These are phyloP conservation scores for Ariopsis seemanni DNA, from an alignment of 2,113 vertebrate genomes.

Conservation along the genomic window DNA sequence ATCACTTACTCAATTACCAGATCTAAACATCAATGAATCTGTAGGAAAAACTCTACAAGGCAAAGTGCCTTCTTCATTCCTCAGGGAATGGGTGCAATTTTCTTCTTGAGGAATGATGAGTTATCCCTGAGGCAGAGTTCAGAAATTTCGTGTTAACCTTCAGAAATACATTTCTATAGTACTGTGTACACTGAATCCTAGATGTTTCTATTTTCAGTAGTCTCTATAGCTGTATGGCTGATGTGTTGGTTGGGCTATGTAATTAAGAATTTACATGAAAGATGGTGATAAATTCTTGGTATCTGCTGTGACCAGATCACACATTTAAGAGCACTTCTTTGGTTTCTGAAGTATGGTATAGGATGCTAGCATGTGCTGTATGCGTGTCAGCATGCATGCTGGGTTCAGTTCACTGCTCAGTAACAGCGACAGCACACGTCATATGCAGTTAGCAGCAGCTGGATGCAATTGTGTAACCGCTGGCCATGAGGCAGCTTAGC, in stretches of 20 bases:
- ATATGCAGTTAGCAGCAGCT: conserved; percentile 63
- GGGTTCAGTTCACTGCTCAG: conserved; percentile 21
- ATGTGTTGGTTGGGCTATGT: background rate
- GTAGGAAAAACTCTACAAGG: background rate
- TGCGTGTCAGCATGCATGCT: conserved; percentile 32
- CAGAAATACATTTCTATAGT: background rate
- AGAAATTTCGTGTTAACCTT: background rate
- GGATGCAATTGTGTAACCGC: conserved; percentile 68
- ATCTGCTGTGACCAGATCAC: background rate
- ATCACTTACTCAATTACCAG: background rate
- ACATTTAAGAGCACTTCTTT: background rate
- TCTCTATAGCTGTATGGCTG: background rate
- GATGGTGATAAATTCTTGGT: background rate
- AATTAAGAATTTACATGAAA: conserved; percentile 13
- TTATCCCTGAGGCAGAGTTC: background rate
- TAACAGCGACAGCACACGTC: conserved; percentile 56
- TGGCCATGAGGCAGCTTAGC: conserved; percentile 55
- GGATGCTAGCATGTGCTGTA: conserved; percentile 2
- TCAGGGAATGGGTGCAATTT: background rate
- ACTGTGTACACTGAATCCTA: background rate
- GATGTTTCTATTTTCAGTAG: background rate
- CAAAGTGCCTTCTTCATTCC: background rate
- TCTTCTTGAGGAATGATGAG: background rate
- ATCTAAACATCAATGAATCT: background rate
- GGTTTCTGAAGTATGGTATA: conserved; percentile 5